Conservation (phyloP, 2,113 vertebrate species). For the Siniperca chuatsi region DNA sequence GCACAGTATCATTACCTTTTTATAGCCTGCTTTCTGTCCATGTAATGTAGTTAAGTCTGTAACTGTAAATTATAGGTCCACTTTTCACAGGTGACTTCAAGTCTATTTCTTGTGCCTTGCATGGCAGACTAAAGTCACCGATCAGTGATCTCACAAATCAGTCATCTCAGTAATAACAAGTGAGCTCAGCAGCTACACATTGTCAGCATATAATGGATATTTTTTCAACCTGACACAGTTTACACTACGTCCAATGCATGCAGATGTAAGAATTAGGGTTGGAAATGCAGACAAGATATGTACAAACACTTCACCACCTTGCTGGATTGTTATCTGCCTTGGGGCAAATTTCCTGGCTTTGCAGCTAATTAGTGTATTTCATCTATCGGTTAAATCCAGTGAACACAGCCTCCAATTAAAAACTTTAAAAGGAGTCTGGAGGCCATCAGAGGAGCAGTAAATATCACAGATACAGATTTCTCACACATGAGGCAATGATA, state of each 20-base stretch:
- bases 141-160: conserved; percentile 35
- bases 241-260: conserved; percentile 42
- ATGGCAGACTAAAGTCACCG: conserved; percentile 28
- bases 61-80: conserved; percentile 49
- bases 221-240: conserved; percentile 33
- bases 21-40: conserved; percentile 56
- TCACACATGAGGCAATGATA: conserved; percentile 2
- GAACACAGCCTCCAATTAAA: conserved; percentile 72
- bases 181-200: conserved; percentile 21
- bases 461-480: conserved; percentile 26
- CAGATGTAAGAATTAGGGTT: conserved; percentile 59
- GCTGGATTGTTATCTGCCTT: conserved; percentile 62
- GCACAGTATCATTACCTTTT: conserved; percentile 56
- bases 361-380: conserved; percentile 77
- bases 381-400: conserved; percentile 73
- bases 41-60: conserved; percentile 47
- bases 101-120: conserved; percentile 33
- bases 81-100: conserved; percentile 56
- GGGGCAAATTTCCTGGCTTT: conserved; percentile 64
- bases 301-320: conserved; percentile 74
- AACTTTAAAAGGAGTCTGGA: conserved; percentile 60
- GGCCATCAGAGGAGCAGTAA: conserved; percentile 32
- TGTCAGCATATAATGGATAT: conserved; percentile 28
- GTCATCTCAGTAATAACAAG: conserved; percentile 29
- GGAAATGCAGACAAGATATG: conserved; percentile 51